Percentiles rank a stretch among this genome's conserved stretches.
These are phyloP conservation scores for Rhodeus uyekii DNA, from an alignment of 2,797 vertebrate genomes.

Conservation along the genomic window DNA sequence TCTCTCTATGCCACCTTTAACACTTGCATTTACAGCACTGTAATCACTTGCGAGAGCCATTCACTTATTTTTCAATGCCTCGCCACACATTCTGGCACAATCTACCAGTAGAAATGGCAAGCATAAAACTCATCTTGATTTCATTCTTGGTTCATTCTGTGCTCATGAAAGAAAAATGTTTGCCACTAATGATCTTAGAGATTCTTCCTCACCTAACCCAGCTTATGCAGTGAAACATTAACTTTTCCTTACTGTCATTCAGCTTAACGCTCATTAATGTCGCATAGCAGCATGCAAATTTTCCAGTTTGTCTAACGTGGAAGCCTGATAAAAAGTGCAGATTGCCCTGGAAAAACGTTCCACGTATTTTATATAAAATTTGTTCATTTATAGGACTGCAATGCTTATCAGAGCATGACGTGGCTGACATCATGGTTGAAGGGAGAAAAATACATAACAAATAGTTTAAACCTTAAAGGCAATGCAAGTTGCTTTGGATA, in stretches of 20 bases:
- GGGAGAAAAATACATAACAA: background rate
- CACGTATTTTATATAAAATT: constrained; percentile 14
- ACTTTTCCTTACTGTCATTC: constrained; percentile 48
- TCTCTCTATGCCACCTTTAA: constrained; percentile 11
- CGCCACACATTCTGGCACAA: constrained; percentile 6
- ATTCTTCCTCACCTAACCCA: constrained; percentile 39
- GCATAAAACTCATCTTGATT: constrained; percentile 28
- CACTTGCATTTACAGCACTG: constrained; percentile 44
- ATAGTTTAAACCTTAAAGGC: background rate
- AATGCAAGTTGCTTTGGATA: background rate
- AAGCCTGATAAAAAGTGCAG: constrained; percentile 39
- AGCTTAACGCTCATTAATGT: constrained; percentile 62
- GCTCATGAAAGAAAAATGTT: constrained; percentile 14
- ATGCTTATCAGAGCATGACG: constrained; percentile 20
- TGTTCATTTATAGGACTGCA: background rate
- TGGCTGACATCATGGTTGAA: background rate
- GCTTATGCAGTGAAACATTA: constrained; percentile 47
- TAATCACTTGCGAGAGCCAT: constrained; percentile 49
- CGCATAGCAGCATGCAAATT: constrained; percentile 46
- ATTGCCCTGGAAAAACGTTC: constrained; percentile 37
- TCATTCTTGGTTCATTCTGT: constrained; percentile 29
- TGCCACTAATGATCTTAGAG: constrained; percentile 15
- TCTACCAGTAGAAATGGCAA: constrained; percentile 27
- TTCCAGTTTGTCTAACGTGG: constrained; percentile 44
- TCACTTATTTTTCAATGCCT: constrained; percentile 12